Percentiles rank a stretch among this genome's conserved stretches.
Conservation (phyloP, 2,113 vertebrate genomes). For the Albula goreensis region DNA sequence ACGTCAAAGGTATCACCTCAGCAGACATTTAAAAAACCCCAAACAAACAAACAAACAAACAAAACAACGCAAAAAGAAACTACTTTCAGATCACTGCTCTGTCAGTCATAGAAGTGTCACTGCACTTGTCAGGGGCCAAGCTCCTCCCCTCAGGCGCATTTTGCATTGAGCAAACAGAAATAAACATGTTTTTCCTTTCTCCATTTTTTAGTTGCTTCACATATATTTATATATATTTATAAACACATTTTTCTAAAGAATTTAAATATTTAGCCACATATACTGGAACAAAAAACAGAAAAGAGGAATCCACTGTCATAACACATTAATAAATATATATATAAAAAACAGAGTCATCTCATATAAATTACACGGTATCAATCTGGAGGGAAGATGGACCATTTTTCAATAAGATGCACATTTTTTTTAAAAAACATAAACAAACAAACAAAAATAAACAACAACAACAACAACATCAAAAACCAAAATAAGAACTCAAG, state of each 20-base stretch:
- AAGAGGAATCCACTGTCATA: constrained; percentile 80
- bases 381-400: constrained; percentile 62
- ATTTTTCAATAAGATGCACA: constrained; percentile 42
- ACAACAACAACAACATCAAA: too few species aligned
- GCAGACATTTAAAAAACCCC: constrained; percentile 72
- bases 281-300: constrained; percentile 81
- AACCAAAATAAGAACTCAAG: constrained; percentile 63
- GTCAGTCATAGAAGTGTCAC: constrained; percentile 79
- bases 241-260: constrained; percentile 91
- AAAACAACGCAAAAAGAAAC: constrained; percentile 85
- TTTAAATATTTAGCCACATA: constrained; percentile 97
- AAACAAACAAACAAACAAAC: constrained; percentile 49
- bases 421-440: constrained; percentile 47
- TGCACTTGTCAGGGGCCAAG: constrained; percentile 79
- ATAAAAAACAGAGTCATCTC: constrained; percentile 79
- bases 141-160: constrained; percentile 82
- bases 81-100: constrained; percentile 93
- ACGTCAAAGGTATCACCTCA: constrained; percentile 77
- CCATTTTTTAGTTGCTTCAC: constrained; percentile 85
- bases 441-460: constrained; percentile 52
- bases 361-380: constrained; percentile 75
- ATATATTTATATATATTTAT: constrained; percentile 75
- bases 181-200: constrained; percentile 68
- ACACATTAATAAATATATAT: constrained; percentile 95
- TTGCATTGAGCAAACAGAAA: constrained; percentile 96